Evolutionary conservation across 2,797 vertebrate genomes (phyloP).

Genomic region (Lacerta agilis): DNA sequence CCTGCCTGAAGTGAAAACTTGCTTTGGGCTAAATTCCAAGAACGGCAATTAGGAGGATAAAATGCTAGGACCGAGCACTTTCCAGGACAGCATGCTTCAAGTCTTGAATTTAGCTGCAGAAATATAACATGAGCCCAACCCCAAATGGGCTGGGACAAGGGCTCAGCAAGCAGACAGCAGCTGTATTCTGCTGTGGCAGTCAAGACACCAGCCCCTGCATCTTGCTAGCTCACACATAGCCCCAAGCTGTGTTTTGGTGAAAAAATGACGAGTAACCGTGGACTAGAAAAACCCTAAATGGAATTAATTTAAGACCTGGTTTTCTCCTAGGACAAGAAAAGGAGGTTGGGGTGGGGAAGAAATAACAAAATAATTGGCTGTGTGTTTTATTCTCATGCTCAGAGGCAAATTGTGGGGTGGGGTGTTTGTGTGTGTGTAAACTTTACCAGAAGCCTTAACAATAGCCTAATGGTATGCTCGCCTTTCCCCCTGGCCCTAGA

Average conservation of each 20-base stretch:
- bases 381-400: background rate
- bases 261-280: background rate
- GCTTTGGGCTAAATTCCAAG: background rate
- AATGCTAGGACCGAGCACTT: conserved; percentile 50
- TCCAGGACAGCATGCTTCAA: conserved; percentile 59
- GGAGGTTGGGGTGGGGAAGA: background rate
- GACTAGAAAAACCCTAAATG: background rate
- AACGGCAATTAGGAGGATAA: background rate
- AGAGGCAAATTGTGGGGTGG: background rate
- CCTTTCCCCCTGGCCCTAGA: background rate
- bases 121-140: background rate
- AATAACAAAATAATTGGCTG: background rate
- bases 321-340: background rate
- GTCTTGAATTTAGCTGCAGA: conserved; percentile 32
- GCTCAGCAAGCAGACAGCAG: conserved; percentile 5
- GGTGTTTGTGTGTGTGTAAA: background rate
- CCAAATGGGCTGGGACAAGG: background rate
- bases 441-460: background rate
- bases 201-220: background rate
- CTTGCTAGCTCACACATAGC: background rate
- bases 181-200: background rate
- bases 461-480: background rate
- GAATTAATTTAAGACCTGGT: background rate
- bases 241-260: conserved; percentile 8
- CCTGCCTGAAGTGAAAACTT: background rate